Base-by-base conservation (phyloP, 2,888 invertebrate species). In the Cylloceria caligata region DNA sequence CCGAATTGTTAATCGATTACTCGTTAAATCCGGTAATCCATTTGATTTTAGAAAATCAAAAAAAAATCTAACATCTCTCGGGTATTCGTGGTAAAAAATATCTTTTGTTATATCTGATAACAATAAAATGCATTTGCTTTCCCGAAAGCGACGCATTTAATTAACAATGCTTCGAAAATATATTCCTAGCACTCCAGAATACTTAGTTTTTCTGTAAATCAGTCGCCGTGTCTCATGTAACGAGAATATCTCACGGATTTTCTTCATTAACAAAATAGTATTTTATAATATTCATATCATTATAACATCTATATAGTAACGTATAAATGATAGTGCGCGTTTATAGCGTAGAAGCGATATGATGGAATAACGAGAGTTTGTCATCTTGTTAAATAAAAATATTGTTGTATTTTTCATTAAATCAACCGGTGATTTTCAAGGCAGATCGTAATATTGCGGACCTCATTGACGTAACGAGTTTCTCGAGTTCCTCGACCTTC, bases 401-500 rank as follows among this genome's bases (percentile, higher is more conserved):
- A 62, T 42, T 39, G 36, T 16, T 62, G 9, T 11, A 19, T 39
- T 67, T 60, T 49, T 75, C 47, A 4, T 9, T 67, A 19, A 62
- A 49, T 83, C 52, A 83, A 21, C 47, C 52, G 24, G 76, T 84
- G 55, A 94, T 95, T 85, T 94, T 94, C 86, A 95, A 92, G 88
- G 96, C 95, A 60, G 95, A 94, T 86, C 94, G 93, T 93, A 96
- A 94, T 88, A 96, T 93, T 86, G 95, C 95, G 86, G 94, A 94
- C 89, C 96, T 94, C 90, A 96, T 93, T 86, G 94, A 94, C 85
- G 94, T 95, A 27, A 96, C 96, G 92, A 95, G 94, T 88, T 95
- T 95, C 88, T 96, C 96, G 85, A 96, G 90, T 88, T 96, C 94
- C 80, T 95, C 95, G 9, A 95, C 96, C 91, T 94, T 94, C 74